Evolutionary conservation across 2,888 invertebrate species (phyloP).

Genomic region (Drosophila macrospina): DNA sequence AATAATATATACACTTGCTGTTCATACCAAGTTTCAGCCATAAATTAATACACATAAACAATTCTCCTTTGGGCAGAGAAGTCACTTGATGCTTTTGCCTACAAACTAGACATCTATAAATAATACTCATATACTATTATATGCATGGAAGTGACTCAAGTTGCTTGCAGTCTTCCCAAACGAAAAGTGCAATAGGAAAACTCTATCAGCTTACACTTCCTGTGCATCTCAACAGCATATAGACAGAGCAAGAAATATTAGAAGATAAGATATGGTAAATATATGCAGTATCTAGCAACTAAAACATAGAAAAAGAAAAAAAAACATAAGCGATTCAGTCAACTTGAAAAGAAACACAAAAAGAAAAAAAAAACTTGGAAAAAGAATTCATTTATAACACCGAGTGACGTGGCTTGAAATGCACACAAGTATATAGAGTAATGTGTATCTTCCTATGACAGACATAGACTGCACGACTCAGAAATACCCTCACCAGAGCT

Average conservation of each 20-base stretch:
- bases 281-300: neutral
- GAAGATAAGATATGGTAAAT: neutral
- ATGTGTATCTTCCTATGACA: constrained; percentile 4
- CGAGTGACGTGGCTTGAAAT: constrained; percentile 17
- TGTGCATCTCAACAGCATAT: constrained; percentile 4
- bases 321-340: too few relatives aligned
- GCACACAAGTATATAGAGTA: constrained; percentile 6
- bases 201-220: constrained; percentile 17
- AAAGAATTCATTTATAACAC: constrained; percentile 9
- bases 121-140: neutral
- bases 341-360: too few relatives aligned
- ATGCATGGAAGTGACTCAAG: neutral
- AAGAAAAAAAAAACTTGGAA: neutral
- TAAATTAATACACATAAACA: too few relatives aligned
- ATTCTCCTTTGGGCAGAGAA: neutral
- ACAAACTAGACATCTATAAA: constrained; percentile 1
- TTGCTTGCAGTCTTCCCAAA: neutral
- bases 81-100: neutral
- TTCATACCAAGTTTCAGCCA: too few relatives aligned
- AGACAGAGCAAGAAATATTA: neutral
- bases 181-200: constrained; percentile 5
- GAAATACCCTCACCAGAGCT: constrained; percentile 6
- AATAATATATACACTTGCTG: constrained; percentile 8
- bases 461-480: neutral
- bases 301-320: neutral